Base-by-base conservation (phyloP, 1,140 invertebrate species). In the Radopholus similis region DNA sequence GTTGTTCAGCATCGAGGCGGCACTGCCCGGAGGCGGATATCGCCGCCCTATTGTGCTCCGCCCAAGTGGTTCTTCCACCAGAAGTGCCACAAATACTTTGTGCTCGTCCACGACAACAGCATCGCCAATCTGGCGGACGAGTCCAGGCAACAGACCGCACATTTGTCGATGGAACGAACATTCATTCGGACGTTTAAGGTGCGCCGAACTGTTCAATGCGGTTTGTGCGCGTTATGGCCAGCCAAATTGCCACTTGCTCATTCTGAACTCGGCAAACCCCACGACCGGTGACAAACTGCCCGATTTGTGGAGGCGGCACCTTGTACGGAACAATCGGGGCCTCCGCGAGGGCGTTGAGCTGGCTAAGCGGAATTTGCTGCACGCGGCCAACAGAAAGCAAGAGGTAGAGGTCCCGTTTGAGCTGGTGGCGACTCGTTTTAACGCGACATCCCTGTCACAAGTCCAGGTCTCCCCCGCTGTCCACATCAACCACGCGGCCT, bases 61-160 rank as follows among this genome's bases (percentile, higher is more conserved):
- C 77, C 76, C 1, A 93, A 93, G 82, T 96, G 93, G 92, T 94
- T 96, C 83, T 89, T 88, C 75, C 88, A 88, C 65, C 88, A 89
- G 71, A 88, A 91, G 34, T 30, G 70, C 38, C 86, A 94, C 28
- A 89, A 91, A 78, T 92, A 91, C 84, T 95, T 92, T 85, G 88
- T 96, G 64, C 85, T 96, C 42, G 78, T 96, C 51, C 90, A 95
- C 85, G 93, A 64, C 54, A 64, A 95, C 85, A n/a, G n/a, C n/a
- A n/a, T n/a, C n/a, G 85, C 87, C n/a, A 69, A 84, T n/a, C 86
- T 87, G 72, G 87, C 87, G 73, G 87, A 89, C 70, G 83, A 83
- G 59, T 64, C 85, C 38, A 88, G 87, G 88, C 89, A 9, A 40
- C 37, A 72, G 28, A 30, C 15, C 13, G n/a, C n/a, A 0, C 47